These are phyloP conservation scores for Tenodera sinensis DNA, from an alignment of 2,888 invertebrate species.

Conservation along the genomic window DNA sequence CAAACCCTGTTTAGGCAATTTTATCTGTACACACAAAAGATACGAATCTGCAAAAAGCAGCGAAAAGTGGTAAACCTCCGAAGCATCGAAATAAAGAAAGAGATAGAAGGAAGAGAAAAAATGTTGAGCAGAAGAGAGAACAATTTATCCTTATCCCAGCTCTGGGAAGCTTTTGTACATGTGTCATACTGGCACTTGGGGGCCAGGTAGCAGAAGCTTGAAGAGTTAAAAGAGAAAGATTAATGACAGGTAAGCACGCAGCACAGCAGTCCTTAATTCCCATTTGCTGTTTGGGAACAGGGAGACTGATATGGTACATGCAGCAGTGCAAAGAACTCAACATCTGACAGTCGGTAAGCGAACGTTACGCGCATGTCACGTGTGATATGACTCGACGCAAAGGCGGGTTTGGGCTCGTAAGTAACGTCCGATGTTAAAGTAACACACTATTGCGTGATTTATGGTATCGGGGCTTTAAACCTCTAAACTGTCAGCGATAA, in stretches of 20 bases:
- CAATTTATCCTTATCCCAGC: not conserved
- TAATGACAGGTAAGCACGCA: slow-evolving; percentile 9
- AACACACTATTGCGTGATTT: not conserved
- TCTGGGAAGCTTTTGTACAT: not conserved
- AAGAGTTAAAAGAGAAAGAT: slow-evolving; percentile 17
- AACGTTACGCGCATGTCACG: not conserved
- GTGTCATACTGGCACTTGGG: not conserved
- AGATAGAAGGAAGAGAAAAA: not conserved
- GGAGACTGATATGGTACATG: not conserved
- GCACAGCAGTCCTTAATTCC: slow-evolving; percentile 10
- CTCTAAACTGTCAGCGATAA: not conserved
- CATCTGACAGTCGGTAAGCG: not conserved
- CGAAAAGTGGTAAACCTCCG: not conserved
- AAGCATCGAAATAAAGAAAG: not conserved
- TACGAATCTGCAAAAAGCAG: not conserved
- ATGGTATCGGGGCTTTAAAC: not conserved
- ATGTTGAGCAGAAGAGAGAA: not conserved
- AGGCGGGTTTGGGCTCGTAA: not conserved
- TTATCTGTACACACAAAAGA: not conserved
- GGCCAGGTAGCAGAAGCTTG: slow-evolving; percentile 16
- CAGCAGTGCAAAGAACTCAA: not conserved
- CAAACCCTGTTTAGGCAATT: not conserved
- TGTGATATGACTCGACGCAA: not conserved
- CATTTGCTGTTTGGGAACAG: slow-evolving; percentile 15
- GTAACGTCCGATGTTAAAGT: not conserved